Conservation (phyloP, 1,140 invertebrate genomes). For the Episyrphus balteatus region DNA sequence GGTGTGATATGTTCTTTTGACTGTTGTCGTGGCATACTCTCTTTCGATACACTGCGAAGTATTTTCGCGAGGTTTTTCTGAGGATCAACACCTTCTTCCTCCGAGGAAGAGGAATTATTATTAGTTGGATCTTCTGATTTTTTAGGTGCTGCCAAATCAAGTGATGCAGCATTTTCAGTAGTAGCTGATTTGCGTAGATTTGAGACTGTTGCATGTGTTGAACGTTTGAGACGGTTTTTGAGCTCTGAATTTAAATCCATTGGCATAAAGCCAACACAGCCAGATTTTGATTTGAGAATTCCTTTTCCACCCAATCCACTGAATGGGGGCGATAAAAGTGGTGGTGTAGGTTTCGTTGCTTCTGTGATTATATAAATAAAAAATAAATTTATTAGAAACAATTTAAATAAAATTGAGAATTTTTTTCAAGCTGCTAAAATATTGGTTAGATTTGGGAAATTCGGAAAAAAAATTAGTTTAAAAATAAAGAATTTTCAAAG, state of each 20-base stretch:
- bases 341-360: conserved; percentile 10
- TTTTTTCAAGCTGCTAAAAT: conserved; percentile 12
- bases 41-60: conserved; percentile 23
- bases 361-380: background rate
- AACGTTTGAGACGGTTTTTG: conserved; percentile 30
- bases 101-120: background rate
- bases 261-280: conserved; percentile 24
- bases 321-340: conserved; percentile 3
- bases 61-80: conserved; percentile 21
- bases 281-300: conserved; percentile 43
- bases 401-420: background rate
- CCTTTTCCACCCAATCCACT: conserved; percentile 16
- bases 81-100: conserved; percentile 3
- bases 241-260: conserved; percentile 31
- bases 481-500: too few relatives aligned
- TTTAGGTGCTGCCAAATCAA: background rate
- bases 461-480: too few relatives aligned
- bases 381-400: background rate
- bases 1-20: background rate
- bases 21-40: conserved; percentile 10
- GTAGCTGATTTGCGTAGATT: conserved; percentile 33
- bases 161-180: conserved; percentile 12
- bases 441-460: too few relatives aligned
- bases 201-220: conserved; percentile 29
- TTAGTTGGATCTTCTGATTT: background rate